Base-by-base conservation (phyloP, 2,113 vertebrate species). In the Platycercus adscitus region DNA sequence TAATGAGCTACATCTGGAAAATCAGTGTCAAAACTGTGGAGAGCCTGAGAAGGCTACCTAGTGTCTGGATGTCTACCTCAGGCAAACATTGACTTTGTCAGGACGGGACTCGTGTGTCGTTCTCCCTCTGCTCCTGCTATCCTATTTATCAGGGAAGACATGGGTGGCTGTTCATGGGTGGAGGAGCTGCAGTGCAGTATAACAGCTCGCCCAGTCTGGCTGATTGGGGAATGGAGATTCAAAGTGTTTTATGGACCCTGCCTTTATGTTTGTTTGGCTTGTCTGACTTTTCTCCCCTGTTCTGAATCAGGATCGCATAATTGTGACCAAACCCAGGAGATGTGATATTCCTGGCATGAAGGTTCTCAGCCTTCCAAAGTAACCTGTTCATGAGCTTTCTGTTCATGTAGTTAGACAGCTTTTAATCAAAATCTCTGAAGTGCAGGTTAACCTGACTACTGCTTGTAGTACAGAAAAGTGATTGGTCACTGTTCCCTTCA, bases 291-390 rank as follows among this genome's bases (percentile, higher is more conserved):
- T 68, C 18, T 72, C 29, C 43, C 18, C n/a, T 68, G 8, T 43
- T 86, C 39, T 68, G 43, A 79, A 37, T 5, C 21, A 46, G 35
- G 14, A 52, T 80, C 50, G 4, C 6, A 0, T 41, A 18, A 39
- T 47, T n/a, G 63, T 80, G 33, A 77, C 44, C 11, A 60, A 3
- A 25, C 9, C 9, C 8, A 13, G 2, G 24, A 13, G 0, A 0
- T 16, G 3, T 16, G 37, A 63, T 18, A 10, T 83, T 89, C 55
- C 41, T 76, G 37, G n/a, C 8, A 8, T 71, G 5, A 21, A 5
- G 7, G 4, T 73, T 83, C 72, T 72, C 31, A 64, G 52, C 47
- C 13, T 89, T 86, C 31, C 37, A 13, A 11, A 56, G 11, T 71
- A 71, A 39, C 19, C 9, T 66, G 2, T 65, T 50, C 2, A 23